Conservation (phyloP, 1,140 invertebrate genomes). For the Hylaeus anthracinus region DNA sequence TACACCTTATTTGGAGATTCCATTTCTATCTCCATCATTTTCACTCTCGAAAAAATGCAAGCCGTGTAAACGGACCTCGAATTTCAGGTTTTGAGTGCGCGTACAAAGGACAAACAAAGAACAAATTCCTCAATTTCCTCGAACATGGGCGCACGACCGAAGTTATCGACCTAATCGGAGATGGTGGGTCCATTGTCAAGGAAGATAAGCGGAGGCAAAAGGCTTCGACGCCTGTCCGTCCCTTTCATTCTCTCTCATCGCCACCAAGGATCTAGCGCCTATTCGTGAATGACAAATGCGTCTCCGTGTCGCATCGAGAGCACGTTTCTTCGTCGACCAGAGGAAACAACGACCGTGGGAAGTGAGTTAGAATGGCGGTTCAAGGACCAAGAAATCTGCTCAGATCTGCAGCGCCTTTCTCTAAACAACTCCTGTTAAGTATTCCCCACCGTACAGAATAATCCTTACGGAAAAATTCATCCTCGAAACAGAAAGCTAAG, state of each 20-base stretch:
- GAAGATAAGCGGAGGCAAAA: conserved; percentile 63
- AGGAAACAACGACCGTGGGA: conserved; percentile 33
- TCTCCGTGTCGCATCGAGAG: conserved; percentile 40
- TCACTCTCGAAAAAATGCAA: too few relatives aligned
- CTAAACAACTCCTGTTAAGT: too few relatives aligned
- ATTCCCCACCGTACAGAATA: too few relatives aligned
- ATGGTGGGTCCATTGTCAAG: conserved; percentile 62
- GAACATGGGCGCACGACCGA: conserved; percentile 45
- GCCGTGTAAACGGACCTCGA: too few relatives aligned
- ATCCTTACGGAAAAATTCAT: too few relatives aligned
- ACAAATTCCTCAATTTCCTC: conserved; percentile 31
- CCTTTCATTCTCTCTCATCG: conserved; percentile 52
- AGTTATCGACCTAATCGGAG: conserved; percentile 56
- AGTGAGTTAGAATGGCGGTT: not conserved
- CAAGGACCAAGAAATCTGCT: not conserved
- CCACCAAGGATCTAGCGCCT: conserved; percentile 66
- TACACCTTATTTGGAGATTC: too few relatives aligned
- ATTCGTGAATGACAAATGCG: conserved; percentile 70
- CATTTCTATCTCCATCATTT: too few relatives aligned
- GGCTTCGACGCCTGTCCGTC: conserved; percentile 56
- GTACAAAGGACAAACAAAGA: not conserved
- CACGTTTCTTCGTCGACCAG: conserved; percentile 37
- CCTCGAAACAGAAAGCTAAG: too few relatives aligned
- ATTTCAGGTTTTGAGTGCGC: too few relatives aligned
- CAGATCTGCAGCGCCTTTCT: too few relatives aligned